phyloP scores from a whole-genome alignment of 2,113 vertebrate genomes.

The Blennius ocellaris region DNA sequence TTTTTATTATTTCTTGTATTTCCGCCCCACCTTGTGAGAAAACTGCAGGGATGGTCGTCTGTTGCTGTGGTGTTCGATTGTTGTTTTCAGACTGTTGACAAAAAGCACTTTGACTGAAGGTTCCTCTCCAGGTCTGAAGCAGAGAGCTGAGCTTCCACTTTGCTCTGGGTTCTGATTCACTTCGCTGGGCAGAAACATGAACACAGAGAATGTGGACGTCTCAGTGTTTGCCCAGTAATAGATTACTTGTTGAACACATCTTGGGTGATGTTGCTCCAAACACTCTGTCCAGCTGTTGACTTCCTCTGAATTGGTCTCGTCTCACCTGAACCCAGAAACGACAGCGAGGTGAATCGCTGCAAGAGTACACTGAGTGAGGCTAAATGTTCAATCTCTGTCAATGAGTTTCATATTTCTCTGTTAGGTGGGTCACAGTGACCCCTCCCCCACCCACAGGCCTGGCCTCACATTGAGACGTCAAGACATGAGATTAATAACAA shows the following conservation, averaged over 20 bases:
- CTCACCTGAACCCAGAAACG: constrained; percentile 7
- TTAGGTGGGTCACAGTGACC: not conserved
- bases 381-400: constrained; percentile 11
- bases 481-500: constrained; percentile 24
- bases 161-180: constrained; percentile 22
- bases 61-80: constrained; percentile 4
- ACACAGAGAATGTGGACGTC: not conserved
- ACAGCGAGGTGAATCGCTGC: not conserved
- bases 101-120: constrained; percentile 68
- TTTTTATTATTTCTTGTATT: constrained; percentile 46
- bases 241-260: constrained; percentile 19
- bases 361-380: not conserved
- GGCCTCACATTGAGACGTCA: constrained; percentile 14
- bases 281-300: not conserved
- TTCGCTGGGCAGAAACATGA: not conserved
- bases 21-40: constrained; percentile 51
- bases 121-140: not conserved
- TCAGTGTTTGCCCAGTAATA: constrained; percentile 37
- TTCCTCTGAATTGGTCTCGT: constrained; percentile 15
- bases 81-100: constrained; percentile 60
- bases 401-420: constrained; percentile 17
- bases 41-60: constrained; percentile 61
- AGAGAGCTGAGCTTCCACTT: constrained; percentile 38
- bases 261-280: constrained; percentile 4
- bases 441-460: not conserved